Conservation (phyloP, 64 coral and sea anemone genomes). For the Astreopora myriophthalma region DNA sequence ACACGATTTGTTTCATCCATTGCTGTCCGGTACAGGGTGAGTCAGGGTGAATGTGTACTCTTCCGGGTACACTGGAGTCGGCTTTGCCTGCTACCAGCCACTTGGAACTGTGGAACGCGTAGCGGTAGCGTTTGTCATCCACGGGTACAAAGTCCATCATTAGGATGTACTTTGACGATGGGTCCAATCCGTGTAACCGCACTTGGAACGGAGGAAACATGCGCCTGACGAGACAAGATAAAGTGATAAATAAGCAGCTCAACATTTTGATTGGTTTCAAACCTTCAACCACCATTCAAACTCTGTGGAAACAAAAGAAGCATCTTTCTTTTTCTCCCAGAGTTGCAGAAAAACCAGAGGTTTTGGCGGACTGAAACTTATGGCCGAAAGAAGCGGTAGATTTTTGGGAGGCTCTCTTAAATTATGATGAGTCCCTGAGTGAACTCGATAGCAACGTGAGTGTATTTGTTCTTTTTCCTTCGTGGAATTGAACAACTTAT, state of each 20-base stretch:
- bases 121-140: constrained; percentile 95
- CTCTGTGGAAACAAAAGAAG: too few relatives aligned
- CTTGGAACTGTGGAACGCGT: constrained; percentile 96
- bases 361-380: too few relatives aligned
- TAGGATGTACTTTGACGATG: constrained; percentile 90
- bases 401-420: too few relatives aligned
- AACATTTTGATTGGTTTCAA: too few relatives aligned
- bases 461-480: too few relatives aligned
- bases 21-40: constrained; percentile 96
- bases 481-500: too few relatives aligned
- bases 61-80: constrained; percentile 85
- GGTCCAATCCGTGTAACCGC: constrained; percentile 79
- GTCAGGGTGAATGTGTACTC: constrained; percentile 96
- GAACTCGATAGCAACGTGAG: too few relatives aligned
- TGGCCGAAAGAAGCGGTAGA: too few relatives aligned
- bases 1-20: constrained; percentile 93
- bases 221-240: constrained; percentile 34
- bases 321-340: too few relatives aligned
- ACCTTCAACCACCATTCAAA: too few relatives aligned
- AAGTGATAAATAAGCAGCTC: neutral
- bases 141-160: constrained; percentile 98
- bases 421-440: too few relatives aligned
- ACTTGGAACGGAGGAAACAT: constrained; percentile 97
- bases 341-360: too few relatives aligned
- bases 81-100: constrained; percentile 98